A percentile compares a stretch with the other conserved stretches of the same genome.
Evolutionary conservation across 1,140 invertebrate species (phyloP).

Genomic region (Pseudoatta argentina): DNA sequence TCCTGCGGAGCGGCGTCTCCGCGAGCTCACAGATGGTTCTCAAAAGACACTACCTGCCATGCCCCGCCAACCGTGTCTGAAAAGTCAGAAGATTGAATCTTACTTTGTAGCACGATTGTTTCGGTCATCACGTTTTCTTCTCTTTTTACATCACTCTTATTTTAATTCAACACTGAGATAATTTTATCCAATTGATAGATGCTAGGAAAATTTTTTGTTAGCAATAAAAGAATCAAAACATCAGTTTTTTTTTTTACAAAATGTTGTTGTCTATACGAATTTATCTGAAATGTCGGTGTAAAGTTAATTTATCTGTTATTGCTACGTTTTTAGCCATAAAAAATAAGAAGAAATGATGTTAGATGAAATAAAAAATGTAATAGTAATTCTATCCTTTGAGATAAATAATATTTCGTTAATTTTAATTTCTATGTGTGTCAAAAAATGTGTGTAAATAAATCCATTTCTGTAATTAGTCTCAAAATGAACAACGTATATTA

Average conservation of each 20-base stretch:
- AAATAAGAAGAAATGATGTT: background rate
- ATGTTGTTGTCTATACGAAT: background rate
- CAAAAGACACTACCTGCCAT: constrained; percentile 89
- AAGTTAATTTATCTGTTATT: background rate
- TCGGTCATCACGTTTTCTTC: background rate
- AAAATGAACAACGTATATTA: too few species aligned
- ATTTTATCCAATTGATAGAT: constrained; percentile 56
- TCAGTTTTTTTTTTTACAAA: background rate
- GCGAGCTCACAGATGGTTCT: constrained; percentile 92
- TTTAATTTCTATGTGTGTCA: too few species aligned
- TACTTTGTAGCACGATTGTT: constrained; percentile 61
- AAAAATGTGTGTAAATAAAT: too few species aligned
- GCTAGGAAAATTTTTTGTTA: background rate
- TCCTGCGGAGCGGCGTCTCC: constrained; percentile 88
- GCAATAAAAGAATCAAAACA: background rate
- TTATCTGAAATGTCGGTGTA: background rate
- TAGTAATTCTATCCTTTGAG: too few species aligned
- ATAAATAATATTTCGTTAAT: too few species aligned
- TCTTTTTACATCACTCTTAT: too few species aligned
- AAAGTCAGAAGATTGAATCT: constrained; percentile 79
- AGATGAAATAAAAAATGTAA: too few species aligned
- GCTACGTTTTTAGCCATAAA: background rate
- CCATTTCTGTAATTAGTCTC: too few species aligned
- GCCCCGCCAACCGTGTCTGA: constrained; percentile 87
- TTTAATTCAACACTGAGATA: background rate